Base-by-base conservation (phyloP, 2,888 invertebrate species). In the Carpatolechia fugitivella region DNA sequence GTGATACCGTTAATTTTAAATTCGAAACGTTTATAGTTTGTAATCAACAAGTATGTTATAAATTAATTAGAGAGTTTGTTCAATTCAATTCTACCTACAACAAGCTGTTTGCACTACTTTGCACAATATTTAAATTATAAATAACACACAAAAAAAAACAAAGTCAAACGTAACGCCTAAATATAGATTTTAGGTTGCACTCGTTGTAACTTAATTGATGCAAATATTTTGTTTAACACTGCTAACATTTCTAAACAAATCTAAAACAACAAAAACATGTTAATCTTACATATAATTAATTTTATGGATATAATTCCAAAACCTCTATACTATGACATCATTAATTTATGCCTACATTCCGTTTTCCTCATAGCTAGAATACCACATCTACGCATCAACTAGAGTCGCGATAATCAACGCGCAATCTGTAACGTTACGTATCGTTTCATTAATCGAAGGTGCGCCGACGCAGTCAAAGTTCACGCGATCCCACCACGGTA, bases 401-500 rank as follows among this genome's bases (percentile, higher is more conserved):
- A 69, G 73, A 78, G 76, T 76, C 75, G 70, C 73, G 76, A 79
- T 78, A 76, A 85, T 84, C 83, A 70, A 65, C 55, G 59, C 70
- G 78, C 83, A 82, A 84, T 85, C 85, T 85, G 76, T 82, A 85
- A 83, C 80, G 80, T 80, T 78, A 75, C 74, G 66, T 81, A 83
- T 85, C 81, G 79, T 74, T 78, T 82, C 84, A 84, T 85, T 83
- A 85, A 82, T 83, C 81, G 78, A 57, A 51, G 52, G 52, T 54
- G 71, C 73, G 68, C 76, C 52, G 62, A 70, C 81, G 80, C 83
- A 78, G 80, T 86, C 85, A 88, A 86, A 87, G 87, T 88, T 88
- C 87, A 85, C 78, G 80, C 78, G 76, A 76, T 82, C 85, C 88
- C 85, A 80, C 88, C 83, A 82, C 82, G 78, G 82, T 86, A 85